Evolutionary conservation across 1,140 invertebrate species (phyloP), one percentile per base, ranked within the genome.

Genomic region (Drosophila rufa): DNA sequence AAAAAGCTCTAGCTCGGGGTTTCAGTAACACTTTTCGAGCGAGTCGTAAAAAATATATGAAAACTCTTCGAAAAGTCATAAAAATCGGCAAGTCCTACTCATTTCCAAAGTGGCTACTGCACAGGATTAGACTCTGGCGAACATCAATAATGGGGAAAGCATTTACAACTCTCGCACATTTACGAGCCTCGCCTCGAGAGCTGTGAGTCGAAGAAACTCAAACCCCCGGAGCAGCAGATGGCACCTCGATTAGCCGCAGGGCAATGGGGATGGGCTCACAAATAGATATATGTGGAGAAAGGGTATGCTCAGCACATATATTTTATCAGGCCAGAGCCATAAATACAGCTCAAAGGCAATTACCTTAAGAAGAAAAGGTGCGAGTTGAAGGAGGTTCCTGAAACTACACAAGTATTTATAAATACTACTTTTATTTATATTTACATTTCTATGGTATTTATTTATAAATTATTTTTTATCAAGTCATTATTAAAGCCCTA

Each of bases 241-340:
- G 75, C 79, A 76, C 51, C 70, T 70, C 83, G 84, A 87, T 87
- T 89, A 87, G 68, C 62, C 38, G 22, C 15, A 58, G 61, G 47
- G 15, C 33, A 51, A 7, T 66, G 61, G 66, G 47, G 58, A 51
- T 27, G 33, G 59, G 59, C 38, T 66, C 27, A 48, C 36, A 51
- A 75, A 67, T 45, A 60, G 36, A 67, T 76, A 48, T 12, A 22
- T 55, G 40, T 4, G 12, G 27, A 25, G 36, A 43, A 66, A 42
- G 45, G 42, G 73, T 77, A 53, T 55, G 27, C 17, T 9, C 19
- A 42, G 30, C n/a, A 19, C 45, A 57, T 40, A 25, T 45, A 43
- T 45, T 36, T 38, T 27, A 51, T 45, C 17, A 46, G 19, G 40
- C 12, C 5, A 14, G n/a, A 48, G 46, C 19, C 33, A 69, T 69